Conservation (phyloP, 2,797 vertebrate species). For the Cottoperca gobio region DNA sequence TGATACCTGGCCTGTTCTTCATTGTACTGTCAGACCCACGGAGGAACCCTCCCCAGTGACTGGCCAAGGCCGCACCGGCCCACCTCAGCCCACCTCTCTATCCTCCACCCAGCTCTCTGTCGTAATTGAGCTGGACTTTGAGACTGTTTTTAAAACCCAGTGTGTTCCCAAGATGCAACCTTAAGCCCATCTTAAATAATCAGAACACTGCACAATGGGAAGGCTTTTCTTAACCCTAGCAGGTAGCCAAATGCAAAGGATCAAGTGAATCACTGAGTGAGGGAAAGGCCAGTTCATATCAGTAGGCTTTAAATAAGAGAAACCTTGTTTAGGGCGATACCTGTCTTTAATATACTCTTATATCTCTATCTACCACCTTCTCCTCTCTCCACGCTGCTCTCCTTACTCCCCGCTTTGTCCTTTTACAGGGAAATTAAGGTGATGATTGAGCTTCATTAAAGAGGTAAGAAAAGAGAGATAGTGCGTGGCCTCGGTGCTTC, state of each 20-base stretch:
- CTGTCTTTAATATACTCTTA: slow-evolving; percentile 40
- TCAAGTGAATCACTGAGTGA: slow-evolving; percentile 79
- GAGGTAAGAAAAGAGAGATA: slow-evolving; percentile 78
- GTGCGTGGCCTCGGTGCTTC: slow-evolving; percentile 57
- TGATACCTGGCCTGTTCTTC: slow-evolving; percentile 79
- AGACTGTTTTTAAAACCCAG: slow-evolving; percentile 87
- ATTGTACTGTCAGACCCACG: slow-evolving; percentile 86
- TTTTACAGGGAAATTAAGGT: slow-evolving; percentile 69
- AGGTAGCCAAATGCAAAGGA: slow-evolving; percentile 86
- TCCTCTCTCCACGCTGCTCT: slow-evolving; percentile 47
- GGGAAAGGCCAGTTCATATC: slow-evolving; percentile 74
- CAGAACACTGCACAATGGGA: slow-evolving; percentile 85
- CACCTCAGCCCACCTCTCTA: slow-evolving; percentile 66
- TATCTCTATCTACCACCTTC: slow-evolving; percentile 61
- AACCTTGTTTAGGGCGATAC: slow-evolving; percentile 65
- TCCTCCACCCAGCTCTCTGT: slow-evolving; percentile 82
- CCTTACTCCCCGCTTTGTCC: slow-evolving; percentile 65
- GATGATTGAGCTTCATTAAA: slow-evolving; percentile 80
- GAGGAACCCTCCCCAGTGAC: slow-evolving; percentile 85
- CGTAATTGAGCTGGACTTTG: slow-evolving; percentile 91
- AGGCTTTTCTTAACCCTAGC: slow-evolving; percentile 86
- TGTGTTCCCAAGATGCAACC: slow-evolving; percentile 80
- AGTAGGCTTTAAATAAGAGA: slow-evolving; percentile 81
- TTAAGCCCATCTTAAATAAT: slow-evolving; percentile 74
- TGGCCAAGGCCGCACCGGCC: slow-evolving; percentile 80